Base-by-base conservation (phyloP, 2,888 invertebrate species). In the Aphodius granarius region DNA sequence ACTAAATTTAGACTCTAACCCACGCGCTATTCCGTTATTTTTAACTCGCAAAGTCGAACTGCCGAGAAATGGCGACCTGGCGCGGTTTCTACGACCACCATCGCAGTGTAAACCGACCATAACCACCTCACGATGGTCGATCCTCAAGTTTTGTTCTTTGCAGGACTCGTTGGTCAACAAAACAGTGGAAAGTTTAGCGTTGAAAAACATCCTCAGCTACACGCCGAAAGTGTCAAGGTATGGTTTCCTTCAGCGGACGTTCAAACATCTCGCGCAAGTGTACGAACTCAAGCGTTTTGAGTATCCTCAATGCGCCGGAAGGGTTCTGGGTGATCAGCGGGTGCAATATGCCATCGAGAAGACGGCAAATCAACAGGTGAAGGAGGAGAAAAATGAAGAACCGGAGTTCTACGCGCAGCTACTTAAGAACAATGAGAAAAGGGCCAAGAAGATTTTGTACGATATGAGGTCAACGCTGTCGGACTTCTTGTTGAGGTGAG, bases 381-480 rank as follows among this genome's bases (percentile, higher is more conserved):
- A 85, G 71, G 87, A 86, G 76, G 79, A 84, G 3, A 83, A 83
- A 2, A 81, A 79, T 16, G 85, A 85, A 62, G 88, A 88, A 15
- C 87, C 88, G n/a, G 86, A 88, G 2, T 85, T 90, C 81, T 89
- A 91, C 83, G 86, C 89, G 6, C 86, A 89, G 22, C 88, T 93
- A 5, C 83, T 93, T 74, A 87, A 87, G 75, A 89, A 89, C 19
- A 91, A 94, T 66, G 91, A 92, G 79, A 89, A 90, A 17, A 90
- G 94, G 20, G 95, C 95, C 0, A 88, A 88, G 78, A 89, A 88
- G 75, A 91, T 96, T 73, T 87, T 97, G 3, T 88, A 88, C 74
- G 92, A 92, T 73, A 95, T 97, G 93, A 92, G 94, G 82, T 95
- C 96, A 1, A 93, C 92, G 0, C 89, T 97, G 81, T 95, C 95